Percentiles rank a stretch among this genome's conserved stretches.
Evolutionary conservation across 2,113 vertebrate genomes (phyloP).

Genomic region (Sialia sialis): DNA sequence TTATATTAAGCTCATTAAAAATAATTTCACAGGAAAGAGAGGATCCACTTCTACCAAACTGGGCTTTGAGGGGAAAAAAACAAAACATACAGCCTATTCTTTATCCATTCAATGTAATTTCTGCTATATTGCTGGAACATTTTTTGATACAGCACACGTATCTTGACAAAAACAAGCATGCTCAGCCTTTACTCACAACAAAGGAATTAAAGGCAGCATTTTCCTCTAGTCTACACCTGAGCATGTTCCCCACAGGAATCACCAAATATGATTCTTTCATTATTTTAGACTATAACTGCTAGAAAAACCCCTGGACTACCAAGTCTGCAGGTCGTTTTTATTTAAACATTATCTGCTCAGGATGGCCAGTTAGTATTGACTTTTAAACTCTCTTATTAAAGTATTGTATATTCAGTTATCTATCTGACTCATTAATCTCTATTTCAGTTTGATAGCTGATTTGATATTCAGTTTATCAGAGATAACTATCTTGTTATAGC

Average conservation of each 20-base stretch:
- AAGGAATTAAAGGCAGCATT: background rate
- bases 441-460: background rate
- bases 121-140: background rate
- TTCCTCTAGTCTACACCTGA: background rate
- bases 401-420: background rate
- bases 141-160: background rate
- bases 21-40: conserved; percentile 48
- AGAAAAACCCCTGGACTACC: background rate
- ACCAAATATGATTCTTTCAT: background rate
- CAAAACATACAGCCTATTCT: conserved; percentile 38
- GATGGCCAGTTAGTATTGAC: background rate
- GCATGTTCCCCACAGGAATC: background rate
- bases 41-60: conserved; percentile 4
- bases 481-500: background rate
- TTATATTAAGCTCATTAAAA: conserved; percentile 50
- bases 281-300: background rate
- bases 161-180: conserved; percentile 31
- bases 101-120: conserved; percentile 1
- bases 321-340: background rate
- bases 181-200: background rate
- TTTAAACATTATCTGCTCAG: background rate
- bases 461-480: conserved; percentile 17
- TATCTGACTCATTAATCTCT: background rate
- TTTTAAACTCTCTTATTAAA: background rate
- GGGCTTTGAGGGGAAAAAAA: conserved; percentile 23